Percentiles rank a stretch among this genome's conserved stretches.
These are phyloP conservation scores for Rhodophaea formosa DNA, from an alignment of 2,888 invertebrate genomes.

Conservation along the genomic window DNA sequence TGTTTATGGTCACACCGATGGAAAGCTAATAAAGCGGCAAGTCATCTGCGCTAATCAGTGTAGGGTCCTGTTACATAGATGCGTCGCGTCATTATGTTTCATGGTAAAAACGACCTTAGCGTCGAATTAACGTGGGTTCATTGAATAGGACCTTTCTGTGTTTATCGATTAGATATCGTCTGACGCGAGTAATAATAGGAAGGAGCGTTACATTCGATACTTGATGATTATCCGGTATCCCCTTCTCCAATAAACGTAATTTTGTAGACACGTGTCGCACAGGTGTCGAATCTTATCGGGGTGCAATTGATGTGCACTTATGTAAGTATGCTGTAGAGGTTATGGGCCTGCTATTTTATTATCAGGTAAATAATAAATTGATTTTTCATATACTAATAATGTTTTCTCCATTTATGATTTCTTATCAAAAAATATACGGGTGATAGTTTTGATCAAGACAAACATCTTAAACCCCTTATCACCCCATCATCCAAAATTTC, in stretches of 20 bases:
- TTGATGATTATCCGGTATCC: not conserved
- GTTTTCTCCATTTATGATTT: no score
- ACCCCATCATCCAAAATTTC: no score
- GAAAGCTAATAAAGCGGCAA: slow-evolving; percentile 53
- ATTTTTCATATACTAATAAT: not conserved
- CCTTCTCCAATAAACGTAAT: slow-evolving; percentile 1
- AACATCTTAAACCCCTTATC: no score
- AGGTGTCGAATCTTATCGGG: slow-evolving; percentile 3
- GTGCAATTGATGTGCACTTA: not conserved
- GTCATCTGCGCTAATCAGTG: slow-evolving; percentile 65
- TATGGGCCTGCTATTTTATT: not conserved
- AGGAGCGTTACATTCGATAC: slow-evolving; percentile 11
- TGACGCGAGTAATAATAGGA: slow-evolving; percentile 10
- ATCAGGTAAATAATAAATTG: not conserved
- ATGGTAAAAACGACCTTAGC: slow-evolving; percentile 29
- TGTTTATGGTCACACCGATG: slow-evolving; percentile 40
- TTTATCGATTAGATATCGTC: slow-evolving; percentile 18
- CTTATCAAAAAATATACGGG: no score
- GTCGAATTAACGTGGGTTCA: slow-evolving; percentile 14
- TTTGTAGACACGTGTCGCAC: slow-evolving; percentile 5
- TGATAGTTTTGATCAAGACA: no score
- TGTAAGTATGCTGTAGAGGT: not conserved
- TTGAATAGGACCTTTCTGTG: slow-evolving; percentile 2
- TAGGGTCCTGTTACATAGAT: slow-evolving; percentile 53
- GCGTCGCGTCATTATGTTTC: slow-evolving; percentile 38